Evolutionary conservation across 2,113 vertebrate genomes (phyloP), one percentile per base, ranked within the genome.

Genomic region (Sitta europaea): DNA sequence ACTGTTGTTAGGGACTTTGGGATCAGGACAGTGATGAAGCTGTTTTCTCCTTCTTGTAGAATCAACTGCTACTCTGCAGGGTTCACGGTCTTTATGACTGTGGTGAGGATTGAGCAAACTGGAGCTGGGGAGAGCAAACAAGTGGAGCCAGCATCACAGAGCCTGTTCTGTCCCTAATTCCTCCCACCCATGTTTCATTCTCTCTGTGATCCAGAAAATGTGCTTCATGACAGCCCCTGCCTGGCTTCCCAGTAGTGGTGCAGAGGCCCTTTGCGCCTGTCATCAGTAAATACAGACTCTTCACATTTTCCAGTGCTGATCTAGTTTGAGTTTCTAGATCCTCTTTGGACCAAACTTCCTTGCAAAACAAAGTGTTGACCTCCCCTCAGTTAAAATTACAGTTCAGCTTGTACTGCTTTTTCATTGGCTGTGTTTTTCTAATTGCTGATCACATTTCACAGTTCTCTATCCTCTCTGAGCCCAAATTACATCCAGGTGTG

Each of bases 31-130:
- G 20, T 53, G 43, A 53, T 0, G 4, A 79, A 95, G 57, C 10
- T 61, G 61, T 18, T n/a, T n/a, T 74, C 23, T 67, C 19, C 57
- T 83, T 35, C 63, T 38, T 84, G 51, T 76, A 98, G 98, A 91
- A 76, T 23, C 67, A 66, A 27, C 31, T 43, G 51, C 38, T 55
- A 29, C 23, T 55, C 51, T 27, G 23, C 17, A 72, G 38, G 12
- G 12, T n/a, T 55, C 70, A n/a, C 1, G 0, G 51, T 43, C 38
- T 55, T n/a, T 43, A 6, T 55, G 53, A 43, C 29, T n/a, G 23
- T 42, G 23, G 51, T 72, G 31, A 55, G 38, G 38, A 55, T 21
- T 43, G 31, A 27, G 38, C 51, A 25, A 22, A n/a, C 17, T 42
- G 50, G 38, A 55, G 38, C 38, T n/a, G n/a, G 23, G 18, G 31